These are phyloP conservation scores for Perizoma affinitatum DNA, from an alignment of 2,888 invertebrate genomes.

Conservation along the genomic window DNA sequence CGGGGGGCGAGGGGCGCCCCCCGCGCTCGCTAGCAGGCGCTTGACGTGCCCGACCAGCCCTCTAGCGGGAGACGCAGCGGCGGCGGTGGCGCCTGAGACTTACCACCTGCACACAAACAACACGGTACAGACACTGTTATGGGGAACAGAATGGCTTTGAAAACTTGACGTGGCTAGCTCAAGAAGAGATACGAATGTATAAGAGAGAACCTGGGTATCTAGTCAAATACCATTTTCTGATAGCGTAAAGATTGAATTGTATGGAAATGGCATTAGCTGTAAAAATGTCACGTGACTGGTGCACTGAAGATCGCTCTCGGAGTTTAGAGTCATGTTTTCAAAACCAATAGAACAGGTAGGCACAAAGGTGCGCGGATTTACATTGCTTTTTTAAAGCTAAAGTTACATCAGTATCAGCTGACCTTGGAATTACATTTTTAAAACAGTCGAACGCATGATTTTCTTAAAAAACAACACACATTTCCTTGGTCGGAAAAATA, in stretches of 20 bases:
- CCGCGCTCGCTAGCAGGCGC: conserved; percentile 80
- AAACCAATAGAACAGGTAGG: neutral
- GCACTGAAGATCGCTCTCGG: too few species aligned
- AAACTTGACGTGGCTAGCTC: too few species aligned
- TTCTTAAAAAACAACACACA: neutral
- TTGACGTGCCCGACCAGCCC: conserved; percentile 82
- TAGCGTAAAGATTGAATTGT: too few species aligned
- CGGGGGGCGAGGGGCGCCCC: conserved; percentile 61
- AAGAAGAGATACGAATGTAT: too few species aligned
- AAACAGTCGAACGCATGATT: neutral
- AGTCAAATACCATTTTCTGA: too few species aligned
- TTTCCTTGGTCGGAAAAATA: conserved; percentile 6
- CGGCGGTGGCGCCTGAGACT: conserved; percentile 86
- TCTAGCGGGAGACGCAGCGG: conserved; percentile 83
- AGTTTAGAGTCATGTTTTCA: conserved; percentile 2
- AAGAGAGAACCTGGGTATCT: too few species aligned
- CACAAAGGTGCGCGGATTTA: conserved; percentile 12
- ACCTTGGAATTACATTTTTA: neutral
- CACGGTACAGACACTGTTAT: too few species aligned
- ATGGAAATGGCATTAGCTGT: too few species aligned
- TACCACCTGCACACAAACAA: conserved; percentile 63
- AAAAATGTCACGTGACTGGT: too few species aligned
- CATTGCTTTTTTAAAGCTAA: neutral
- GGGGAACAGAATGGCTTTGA: too few species aligned
- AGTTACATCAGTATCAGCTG: conserved; percentile 5